Percentiles rank a stretch among this genome's conserved stretches.
Evolutionary conservation across 2,113 vertebrate species (phyloP).

Genomic region (Malaclemys terrapin): DNA sequence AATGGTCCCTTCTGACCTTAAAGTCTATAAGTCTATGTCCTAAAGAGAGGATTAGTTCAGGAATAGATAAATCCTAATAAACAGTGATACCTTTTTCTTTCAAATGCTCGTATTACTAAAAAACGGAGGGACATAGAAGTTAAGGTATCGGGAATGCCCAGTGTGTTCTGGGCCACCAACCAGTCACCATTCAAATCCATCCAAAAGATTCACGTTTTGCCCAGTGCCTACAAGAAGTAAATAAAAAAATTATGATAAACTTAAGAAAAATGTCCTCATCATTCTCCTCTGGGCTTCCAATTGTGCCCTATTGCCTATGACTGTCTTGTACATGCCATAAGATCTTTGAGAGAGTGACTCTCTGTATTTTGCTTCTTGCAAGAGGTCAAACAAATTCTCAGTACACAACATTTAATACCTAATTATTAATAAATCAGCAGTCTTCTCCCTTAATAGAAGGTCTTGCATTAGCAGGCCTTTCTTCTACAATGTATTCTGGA

Average conservation of each 20-base stretch:
- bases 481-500: background rate
- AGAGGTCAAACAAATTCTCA: background rate
- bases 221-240: background rate
- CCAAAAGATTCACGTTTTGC: background rate
- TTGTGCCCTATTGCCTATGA: accelerated
- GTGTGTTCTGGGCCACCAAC: background rate
- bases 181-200: background rate
- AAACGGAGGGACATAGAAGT: background rate
- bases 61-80: background rate
- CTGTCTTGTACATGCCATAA: background rate
- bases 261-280: background rate
- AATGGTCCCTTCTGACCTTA: too few relatives aligned
- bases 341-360: background rate
- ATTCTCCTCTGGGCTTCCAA: background rate
- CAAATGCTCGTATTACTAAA: background rate
- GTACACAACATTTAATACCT: background rate
- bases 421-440: background rate
- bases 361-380: background rate
- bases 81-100: background rate
- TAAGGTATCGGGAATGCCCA: background rate
- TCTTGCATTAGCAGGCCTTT: background rate
- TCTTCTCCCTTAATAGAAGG: background rate
- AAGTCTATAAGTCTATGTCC: background rate
- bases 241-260: background rate
- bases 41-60: background rate